Conservation (phyloP, 2,888 invertebrate genomes). For the Oscheius sp. region DNA sequence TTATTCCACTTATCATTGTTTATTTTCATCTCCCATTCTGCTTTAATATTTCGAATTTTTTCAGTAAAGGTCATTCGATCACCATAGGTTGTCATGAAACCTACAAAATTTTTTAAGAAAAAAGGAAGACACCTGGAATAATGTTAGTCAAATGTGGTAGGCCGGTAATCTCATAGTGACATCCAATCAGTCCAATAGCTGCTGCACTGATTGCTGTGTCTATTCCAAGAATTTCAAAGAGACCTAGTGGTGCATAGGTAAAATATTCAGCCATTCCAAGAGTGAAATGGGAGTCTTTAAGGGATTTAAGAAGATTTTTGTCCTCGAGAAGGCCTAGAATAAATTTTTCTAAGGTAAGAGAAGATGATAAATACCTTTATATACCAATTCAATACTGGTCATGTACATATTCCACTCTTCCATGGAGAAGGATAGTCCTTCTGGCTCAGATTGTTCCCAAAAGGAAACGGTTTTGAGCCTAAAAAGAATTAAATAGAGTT, state of each 20-base stretch:
- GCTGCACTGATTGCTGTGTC: neutral
- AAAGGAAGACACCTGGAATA: conserved; percentile 1
- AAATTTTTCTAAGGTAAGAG: neutral
- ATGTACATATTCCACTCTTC: neutral
- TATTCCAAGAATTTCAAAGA: conserved; percentile 8
- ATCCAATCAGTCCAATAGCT: neutral
- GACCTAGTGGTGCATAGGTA: neutral
- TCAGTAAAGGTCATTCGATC: conserved; percentile 17
- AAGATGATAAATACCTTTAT: too few species aligned
- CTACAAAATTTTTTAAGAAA: neutral
- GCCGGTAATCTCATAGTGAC: conserved; percentile 13
- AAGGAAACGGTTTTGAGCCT: neutral
- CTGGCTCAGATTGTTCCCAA: neutral
- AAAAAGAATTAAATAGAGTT: neutral
- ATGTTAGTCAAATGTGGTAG: neutral
- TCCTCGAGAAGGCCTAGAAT: conserved; percentile 13
- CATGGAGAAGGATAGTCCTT: neutral
- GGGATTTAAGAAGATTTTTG: neutral
- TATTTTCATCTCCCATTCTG: neutral
- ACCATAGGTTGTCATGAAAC: conserved; percentile 2
- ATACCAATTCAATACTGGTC: too few species aligned
- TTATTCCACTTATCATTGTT: neutral
- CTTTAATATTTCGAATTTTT: neutral
- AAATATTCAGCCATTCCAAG: conserved; percentile 1
- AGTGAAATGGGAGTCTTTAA: conserved; percentile 3